A percentile compares a stretch with the other conserved stretches of the same genome.
Evolutionary conservation across 2,797 vertebrate genomes (phyloP).

Genomic region (Parauchenoglanis ngamensis): DNA sequence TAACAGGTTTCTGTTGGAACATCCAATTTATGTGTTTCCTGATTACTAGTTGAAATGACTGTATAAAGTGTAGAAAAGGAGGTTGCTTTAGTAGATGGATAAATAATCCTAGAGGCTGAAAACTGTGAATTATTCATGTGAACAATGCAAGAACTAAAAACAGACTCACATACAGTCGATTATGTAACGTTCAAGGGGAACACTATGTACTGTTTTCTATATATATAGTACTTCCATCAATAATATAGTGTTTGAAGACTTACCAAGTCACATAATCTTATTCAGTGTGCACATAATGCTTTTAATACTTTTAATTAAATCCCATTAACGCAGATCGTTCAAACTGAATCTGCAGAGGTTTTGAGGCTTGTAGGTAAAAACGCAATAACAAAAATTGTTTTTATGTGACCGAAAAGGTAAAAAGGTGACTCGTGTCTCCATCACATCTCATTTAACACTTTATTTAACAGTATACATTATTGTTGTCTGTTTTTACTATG

Average conservation of each 20-base stretch:
- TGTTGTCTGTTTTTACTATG: not conserved
- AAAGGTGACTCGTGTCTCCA: not conserved
- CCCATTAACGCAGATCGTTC: not conserved
- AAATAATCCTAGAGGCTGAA: not conserved
- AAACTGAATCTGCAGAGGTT: not conserved
- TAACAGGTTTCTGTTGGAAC: constrained; percentile 11
- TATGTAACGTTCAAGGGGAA: not conserved
- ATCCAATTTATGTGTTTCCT: not conserved
- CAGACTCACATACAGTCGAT: not conserved
- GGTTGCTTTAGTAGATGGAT: not conserved
- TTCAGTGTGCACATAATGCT: too few relatives aligned
- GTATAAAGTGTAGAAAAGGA: not conserved
- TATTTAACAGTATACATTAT: not conserved
- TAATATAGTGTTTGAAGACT: not conserved
- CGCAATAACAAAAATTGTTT: not conserved
- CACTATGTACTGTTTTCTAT: constrained; percentile 2
- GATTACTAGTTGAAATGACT: constrained; percentile 3
- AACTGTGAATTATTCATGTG: not conserved
- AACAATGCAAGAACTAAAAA: not conserved
- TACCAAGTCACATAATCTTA: not conserved
- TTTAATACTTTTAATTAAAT: not conserved
- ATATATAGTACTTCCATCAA: not conserved
- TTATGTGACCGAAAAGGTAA: not conserved
- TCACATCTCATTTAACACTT: not conserved
- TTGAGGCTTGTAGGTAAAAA: not conserved